Evolutionary conservation across 2,113 vertebrate genomes (phyloP), one percentile per base, ranked within the genome.

Genomic region (Odobenus rosmarus): DNA sequence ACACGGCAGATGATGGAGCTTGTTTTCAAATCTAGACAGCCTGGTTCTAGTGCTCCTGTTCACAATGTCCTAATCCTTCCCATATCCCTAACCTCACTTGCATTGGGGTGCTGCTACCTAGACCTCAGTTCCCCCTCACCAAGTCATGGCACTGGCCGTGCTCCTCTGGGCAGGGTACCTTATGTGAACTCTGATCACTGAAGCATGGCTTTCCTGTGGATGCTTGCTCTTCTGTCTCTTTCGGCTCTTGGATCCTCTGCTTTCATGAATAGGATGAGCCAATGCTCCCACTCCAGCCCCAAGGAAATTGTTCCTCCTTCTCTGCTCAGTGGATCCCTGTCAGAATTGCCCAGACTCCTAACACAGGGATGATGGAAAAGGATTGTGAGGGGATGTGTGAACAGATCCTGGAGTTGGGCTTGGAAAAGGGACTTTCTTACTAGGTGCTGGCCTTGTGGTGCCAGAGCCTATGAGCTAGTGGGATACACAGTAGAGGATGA

Each of bases 161-260:
- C n/a, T 71, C 12, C 19, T 9, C 23, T 46, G 2, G 1, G 2
- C 7, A 31, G 31, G 14, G 31, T 28, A 16, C 9, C 12, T 1
- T 64, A 5, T 4, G 7, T 80, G 8, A 7, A 13, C 9, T 57
- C 16, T 31, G 14, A 4, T 76, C 13, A 28, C 8, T 7, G 9
- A 33, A 33, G 39, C 26, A 31, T 1, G 0, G 3, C 12, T 85
- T 5, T 69, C 23, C 21, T n/a, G 7, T 53, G 53, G 24, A n/a
- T 83, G 8, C 53, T 15, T 24, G 1, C 10, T 33, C 14, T 13
- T 33, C 62, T 42, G 53, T 23, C 28, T 79, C 77, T 79, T 77
- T 1, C 1, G 23, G 69, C 12, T 39, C 24, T 55, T 26, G 72
- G 31, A 24, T 16, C 15, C n/a, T 51, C 0, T 3, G n/a, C 0